Conservation (phyloP, 2,113 vertebrate species). For the Balaeniceps rex region DNA sequence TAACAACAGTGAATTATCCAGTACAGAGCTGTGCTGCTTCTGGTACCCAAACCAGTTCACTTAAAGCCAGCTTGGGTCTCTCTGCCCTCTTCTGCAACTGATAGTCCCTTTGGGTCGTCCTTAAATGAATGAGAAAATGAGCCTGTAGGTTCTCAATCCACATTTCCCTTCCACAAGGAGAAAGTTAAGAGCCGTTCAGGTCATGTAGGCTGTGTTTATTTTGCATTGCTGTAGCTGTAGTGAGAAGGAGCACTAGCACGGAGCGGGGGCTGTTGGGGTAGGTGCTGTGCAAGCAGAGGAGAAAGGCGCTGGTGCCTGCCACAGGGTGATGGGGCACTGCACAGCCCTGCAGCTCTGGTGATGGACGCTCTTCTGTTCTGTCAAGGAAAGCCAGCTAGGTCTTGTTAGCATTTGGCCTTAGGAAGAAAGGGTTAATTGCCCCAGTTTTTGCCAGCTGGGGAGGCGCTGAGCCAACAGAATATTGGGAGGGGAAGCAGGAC, state of each 20-base stretch:
- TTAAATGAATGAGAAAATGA: not conserved
- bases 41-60: not conserved
- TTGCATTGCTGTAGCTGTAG: too few relatives aligned
- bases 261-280: not conserved
- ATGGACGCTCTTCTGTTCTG: not conserved
- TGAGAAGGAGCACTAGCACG: fast-evolving
- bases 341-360: not conserved
- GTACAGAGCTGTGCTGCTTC: not conserved
- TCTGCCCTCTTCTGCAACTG: not conserved
- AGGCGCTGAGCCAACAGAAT: not conserved
- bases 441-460: not conserved
- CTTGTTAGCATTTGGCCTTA: not conserved
- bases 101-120: not conserved
- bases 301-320: not conserved
- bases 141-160: not conserved
- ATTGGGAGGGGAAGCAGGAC: not conserved
- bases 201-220: not conserved
- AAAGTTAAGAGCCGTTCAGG: not conserved
- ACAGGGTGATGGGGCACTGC: not conserved
- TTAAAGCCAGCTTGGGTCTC: not conserved
- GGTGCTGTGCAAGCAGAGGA: not conserved
- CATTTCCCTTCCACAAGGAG: not conserved
- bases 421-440: not conserved
- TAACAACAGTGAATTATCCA: not conserved
- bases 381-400: not conserved